These are phyloP conservation scores for Glyphotaelius pellucidus DNA, from an alignment of 2,888 invertebrate species.

Conservation along the genomic window DNA sequence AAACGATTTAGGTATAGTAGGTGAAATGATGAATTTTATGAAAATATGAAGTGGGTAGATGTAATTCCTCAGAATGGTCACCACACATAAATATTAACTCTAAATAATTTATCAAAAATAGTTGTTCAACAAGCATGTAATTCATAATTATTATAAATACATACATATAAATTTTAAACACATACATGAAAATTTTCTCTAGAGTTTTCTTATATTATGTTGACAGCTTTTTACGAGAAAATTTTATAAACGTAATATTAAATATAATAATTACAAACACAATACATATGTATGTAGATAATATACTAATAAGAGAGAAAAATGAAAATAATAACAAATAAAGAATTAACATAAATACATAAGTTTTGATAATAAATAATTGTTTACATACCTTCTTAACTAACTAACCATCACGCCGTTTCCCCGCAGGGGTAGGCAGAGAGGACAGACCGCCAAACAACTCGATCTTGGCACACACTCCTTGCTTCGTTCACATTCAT, in stretches of 20 bases:
- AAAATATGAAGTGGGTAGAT: background rate
- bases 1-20: background rate
- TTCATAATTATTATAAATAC: background rate
- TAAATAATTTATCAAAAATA: background rate
- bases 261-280: too few relatives aligned
- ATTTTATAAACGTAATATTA: background rate
- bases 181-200: background rate
- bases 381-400: background rate
- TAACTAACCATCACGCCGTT: too few relatives aligned
- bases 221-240: background rate
- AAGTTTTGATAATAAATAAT: background rate
- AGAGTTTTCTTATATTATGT: background rate
- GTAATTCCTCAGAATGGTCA: background rate
- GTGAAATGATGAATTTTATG: background rate
- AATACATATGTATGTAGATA: background rate
- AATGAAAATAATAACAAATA: background rate
- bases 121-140: background rate
- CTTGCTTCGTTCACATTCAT: too few relatives aligned
- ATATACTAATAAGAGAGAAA: background rate
- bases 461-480: too few relatives aligned
- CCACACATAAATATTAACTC: background rate
- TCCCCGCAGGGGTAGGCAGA: too few relatives aligned
- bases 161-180: background rate
- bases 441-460: too few relatives aligned
- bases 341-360: background rate